Base-by-base conservation (phyloP, 2,113 vertebrate genomes). In the Tonatia bakeri region DNA sequence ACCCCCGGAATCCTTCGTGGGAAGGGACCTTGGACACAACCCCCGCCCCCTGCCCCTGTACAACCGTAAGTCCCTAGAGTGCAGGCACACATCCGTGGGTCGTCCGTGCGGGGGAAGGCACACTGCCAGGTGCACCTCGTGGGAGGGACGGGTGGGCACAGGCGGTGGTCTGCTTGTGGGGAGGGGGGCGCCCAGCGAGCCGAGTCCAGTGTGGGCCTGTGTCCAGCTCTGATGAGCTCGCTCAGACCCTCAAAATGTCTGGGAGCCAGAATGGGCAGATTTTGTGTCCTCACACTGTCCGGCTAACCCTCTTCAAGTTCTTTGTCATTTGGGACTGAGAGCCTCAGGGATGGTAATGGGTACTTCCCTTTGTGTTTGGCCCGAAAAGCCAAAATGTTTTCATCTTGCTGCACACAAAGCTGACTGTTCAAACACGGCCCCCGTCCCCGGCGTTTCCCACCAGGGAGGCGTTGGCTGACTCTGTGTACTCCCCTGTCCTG, bases 251-350 rank as follows among this genome's bases (percentile, higher is more conserved):
- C 64, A 59, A 97, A 95, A 94, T 96, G 97, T 94, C 94, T 96
- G 96, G 91, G 85, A 97, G 95, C 94, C 87, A 94, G 96, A 97
- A 93, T 70, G 96, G 97, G 95, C 95, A 97, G 97, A 94, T 93
- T 96, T 97, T 97, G 94, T 93, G 96, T 93, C 97, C 97, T 97
- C 96, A 96, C 91, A 97, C 96, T 96, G 96, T 96, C 96, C 61
- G 43, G 90, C 95, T 80, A 82, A 96, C 90, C 90, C 97, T 96
- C 96, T 97, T 95, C 96, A 97, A 98, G 93, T 87, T 93, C 96
- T 84, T 84, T 75, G 93, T 96, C 97, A 94, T 97, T 87, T 67
- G 84, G 91, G 93, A 87, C 94, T n/a, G 94, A 80, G 94, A 87
- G 96, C 69, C 95, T 96, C 76, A 70, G 96, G 56, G 15, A 50